A percentile compares a stretch with the other conserved stretches of the same genome.
phyloP scores from a whole-genome alignment of 1,140 invertebrate genomes.

The Sitobion miscanthi region DNA sequence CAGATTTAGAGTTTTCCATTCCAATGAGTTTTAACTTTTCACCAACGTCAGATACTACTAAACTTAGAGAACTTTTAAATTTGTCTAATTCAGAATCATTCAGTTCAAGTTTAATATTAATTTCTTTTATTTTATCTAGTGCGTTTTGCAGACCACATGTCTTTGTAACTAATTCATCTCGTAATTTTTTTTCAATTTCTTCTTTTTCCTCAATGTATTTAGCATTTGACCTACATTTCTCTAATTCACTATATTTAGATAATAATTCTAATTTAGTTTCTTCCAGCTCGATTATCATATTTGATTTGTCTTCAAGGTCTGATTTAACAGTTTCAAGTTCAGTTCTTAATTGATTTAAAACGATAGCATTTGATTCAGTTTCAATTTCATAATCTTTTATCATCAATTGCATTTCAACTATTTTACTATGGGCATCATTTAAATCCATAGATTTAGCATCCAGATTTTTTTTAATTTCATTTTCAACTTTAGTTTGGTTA shows the following conservation, averaged over 20 bases:
- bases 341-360: slow-evolving; percentile 9
- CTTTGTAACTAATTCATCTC: background rate
- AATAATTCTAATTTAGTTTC: background rate
- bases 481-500: slow-evolving; percentile 14
- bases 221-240: background rate
- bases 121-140: background rate
- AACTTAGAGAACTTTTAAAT: background rate
- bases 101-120: background rate
- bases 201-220: background rate
- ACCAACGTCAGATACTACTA: background rate
- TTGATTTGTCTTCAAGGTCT: background rate
- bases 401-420: background rate
- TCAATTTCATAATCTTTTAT: background rate
- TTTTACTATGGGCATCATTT: background rate
- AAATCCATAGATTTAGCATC: background rate
- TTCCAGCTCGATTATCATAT: background rate
- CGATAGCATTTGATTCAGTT: background rate
- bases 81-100: background rate
- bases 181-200: slow-evolving; percentile 24
- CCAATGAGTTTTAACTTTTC: background rate
- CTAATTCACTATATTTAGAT: slow-evolving; percentile 14
- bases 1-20: background rate
- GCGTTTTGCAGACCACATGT: background rate
- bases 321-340: background rate
- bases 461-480: background rate